A percentile compares a stretch with the other conserved stretches of the same genome.
These are phyloP conservation scores for Gnathonemus longibarbis DNA, from an alignment of 2,113 vertebrate genomes.

Conservation along the genomic window DNA sequence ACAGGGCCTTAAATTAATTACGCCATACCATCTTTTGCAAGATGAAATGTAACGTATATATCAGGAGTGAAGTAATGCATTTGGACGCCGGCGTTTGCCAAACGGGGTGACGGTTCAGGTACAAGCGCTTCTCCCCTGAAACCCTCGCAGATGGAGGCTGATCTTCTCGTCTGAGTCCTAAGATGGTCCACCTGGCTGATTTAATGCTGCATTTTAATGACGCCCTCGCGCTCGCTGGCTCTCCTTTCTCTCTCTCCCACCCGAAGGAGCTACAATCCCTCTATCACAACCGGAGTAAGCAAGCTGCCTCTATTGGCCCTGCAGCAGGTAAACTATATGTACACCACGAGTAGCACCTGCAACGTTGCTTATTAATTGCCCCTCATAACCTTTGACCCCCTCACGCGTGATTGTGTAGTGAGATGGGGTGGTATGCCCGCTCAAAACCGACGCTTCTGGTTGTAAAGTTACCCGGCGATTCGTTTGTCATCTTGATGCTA, in stretches of 20 bases:
- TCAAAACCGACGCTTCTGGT: neutral
- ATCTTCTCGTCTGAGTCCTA: conserved; percentile 30
- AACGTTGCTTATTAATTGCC: neutral
- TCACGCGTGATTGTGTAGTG: neutral
- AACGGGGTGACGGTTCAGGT: conserved; percentile 59
- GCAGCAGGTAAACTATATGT: neutral
- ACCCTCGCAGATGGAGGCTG: conserved; percentile 32
- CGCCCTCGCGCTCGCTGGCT: neutral
- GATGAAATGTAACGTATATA: conserved; percentile 51
- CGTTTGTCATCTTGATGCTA: neutral
- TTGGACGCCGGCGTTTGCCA: conserved; percentile 35
- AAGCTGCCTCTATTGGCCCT: neutral
- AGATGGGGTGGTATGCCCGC: neutral
- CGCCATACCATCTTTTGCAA: conserved; percentile 62
- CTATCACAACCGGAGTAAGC: neutral
- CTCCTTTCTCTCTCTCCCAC: neutral
- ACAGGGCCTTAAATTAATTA: conserved; percentile 75
- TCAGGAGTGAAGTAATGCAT: conserved; percentile 68
- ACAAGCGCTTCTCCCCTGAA: conserved; percentile 45
- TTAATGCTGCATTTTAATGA: conserved; percentile 32
- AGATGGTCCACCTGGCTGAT: conserved; percentile 36
- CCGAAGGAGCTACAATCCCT: neutral
- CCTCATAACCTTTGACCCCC: neutral
- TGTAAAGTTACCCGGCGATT: neutral
- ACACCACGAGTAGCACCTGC: neutral